These are phyloP conservation scores for Lepisosteus osseus DNA, from an alignment of 2,113 vertebrate genomes.

Conservation along the genomic window DNA sequence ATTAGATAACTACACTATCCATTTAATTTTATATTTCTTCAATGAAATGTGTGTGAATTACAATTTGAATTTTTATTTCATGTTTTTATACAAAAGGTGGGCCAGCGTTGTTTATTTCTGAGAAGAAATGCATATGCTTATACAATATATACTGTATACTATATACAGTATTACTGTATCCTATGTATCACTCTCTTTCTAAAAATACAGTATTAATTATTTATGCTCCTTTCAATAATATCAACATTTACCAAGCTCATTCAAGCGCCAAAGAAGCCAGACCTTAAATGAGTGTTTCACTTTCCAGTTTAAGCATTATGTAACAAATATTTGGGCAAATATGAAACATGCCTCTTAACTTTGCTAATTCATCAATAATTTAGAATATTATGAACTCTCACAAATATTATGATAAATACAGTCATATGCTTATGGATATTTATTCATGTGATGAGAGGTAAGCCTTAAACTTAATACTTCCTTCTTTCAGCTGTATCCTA, in stretches of 20 bases:
- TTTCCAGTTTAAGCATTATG: slow-evolving; percentile 55
- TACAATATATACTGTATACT: too few relatives aligned
- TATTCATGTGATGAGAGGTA: slow-evolving; percentile 14
- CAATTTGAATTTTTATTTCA: too few relatives aligned
- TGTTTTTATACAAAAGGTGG: too few relatives aligned
- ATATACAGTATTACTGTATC: neutral
- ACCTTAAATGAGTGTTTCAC: slow-evolving; percentile 58
- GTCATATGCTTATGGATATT: neutral
- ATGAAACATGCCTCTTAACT: slow-evolving; percentile 56
- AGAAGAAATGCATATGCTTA: too few relatives aligned
- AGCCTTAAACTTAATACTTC: slow-evolving; percentile 8
- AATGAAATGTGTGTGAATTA: too few relatives aligned
- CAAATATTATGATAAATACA: slow-evolving; percentile 27
- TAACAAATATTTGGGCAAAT: slow-evolving; percentile 47
- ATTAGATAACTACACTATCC: too few relatives aligned
- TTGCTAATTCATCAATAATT: slow-evolving; percentile 69
- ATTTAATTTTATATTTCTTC: too few relatives aligned
- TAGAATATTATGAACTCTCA: slow-evolving; percentile 46
- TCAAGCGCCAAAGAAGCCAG: slow-evolving; percentile 46
- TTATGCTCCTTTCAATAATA: too few relatives aligned
- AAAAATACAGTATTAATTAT: too few relatives aligned
- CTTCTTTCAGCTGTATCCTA: neutral
- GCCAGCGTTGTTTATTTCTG: too few relatives aligned
- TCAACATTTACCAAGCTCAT: too few relatives aligned
- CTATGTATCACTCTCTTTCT: slow-evolving; percentile 9